A percentile compares a stretch with the other conserved stretches of the same genome.
These are phyloP conservation scores for Cerastis leucographa DNA, from an alignment of 2,888 invertebrate genomes.

Conservation along the genomic window DNA sequence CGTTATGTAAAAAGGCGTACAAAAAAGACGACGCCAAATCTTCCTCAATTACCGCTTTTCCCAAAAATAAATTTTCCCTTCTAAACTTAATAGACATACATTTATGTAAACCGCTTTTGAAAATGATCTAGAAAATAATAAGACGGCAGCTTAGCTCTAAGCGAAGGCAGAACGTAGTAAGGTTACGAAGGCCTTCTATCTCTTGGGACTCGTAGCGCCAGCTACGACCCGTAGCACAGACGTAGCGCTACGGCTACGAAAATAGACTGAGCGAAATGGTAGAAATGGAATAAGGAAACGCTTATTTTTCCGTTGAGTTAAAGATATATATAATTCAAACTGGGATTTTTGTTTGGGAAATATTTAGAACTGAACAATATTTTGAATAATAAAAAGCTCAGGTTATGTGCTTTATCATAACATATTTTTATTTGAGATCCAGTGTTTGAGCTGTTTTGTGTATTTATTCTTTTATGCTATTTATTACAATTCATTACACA, in stretches of 20 bases:
- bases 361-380: slow-evolving; percentile 2
- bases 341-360: slow-evolving; percentile 15
- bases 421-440: background rate
- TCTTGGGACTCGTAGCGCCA: slow-evolving; percentile 85
- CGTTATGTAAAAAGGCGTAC: background rate
- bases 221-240: slow-evolving; percentile 85
- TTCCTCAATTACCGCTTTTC: slow-evolving; percentile 2
- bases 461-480: background rate
- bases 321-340: slow-evolving; percentile 34
- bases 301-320: slow-evolving; percentile 35
- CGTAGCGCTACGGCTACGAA: slow-evolving; percentile 84
- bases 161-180: slow-evolving; percentile 81
- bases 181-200: slow-evolving; percentile 80
- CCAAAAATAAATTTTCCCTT: slow-evolving; percentile 22
- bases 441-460: background rate
- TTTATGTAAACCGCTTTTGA: slow-evolving; percentile 67
- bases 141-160: slow-evolving; percentile 80
- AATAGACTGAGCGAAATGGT: slow-evolving; percentile 75
- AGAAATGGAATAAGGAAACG: slow-evolving; percentile 61
- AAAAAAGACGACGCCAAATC: slow-evolving; percentile 3
- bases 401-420: background rate
- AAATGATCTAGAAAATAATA: slow-evolving; percentile 84
- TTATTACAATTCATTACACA: background rate
- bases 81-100: slow-evolving; percentile 50
- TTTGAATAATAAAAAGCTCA: background rate